These are phyloP conservation scores for Amphiprion ocellaris DNA, from an alignment of 2,113 vertebrate species.

Conservation along the genomic window DNA sequence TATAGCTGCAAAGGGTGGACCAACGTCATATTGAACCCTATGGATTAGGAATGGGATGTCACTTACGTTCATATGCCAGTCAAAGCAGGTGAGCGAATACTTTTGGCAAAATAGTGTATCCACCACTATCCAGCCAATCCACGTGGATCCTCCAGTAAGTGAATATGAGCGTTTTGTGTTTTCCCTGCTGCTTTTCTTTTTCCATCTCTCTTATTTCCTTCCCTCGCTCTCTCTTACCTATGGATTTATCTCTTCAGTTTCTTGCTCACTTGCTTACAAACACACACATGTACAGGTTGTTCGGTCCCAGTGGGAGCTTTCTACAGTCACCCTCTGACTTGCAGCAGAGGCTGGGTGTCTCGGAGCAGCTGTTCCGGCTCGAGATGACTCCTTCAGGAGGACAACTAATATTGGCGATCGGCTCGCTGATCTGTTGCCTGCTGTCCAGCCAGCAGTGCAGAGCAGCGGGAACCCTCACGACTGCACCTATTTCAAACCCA, in stretches of 20 bases:
- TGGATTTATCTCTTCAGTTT: conserved; percentile 10
- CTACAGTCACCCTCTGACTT: conserved; percentile 57
- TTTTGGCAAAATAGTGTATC: neutral
- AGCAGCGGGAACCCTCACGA: conserved; percentile 13
- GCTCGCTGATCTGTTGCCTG: conserved; percentile 37
- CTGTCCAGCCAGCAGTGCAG: conserved; percentile 24
- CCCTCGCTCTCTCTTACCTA: neutral
- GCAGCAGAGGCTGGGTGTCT: conserved; percentile 48
- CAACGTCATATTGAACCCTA: too few species aligned
- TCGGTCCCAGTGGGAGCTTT: conserved; percentile 43
- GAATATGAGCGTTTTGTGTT: conserved; percentile 36
- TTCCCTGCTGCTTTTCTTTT: conserved; percentile 38
- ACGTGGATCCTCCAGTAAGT: conserved; percentile 45
- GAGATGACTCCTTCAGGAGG: conserved; percentile 49
- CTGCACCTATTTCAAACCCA: neutral
- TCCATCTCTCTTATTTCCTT: neutral
- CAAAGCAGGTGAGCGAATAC: too few species aligned
- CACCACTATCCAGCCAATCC: conserved; percentile 35
- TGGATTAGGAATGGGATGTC: too few species aligned
- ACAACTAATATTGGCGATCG: conserved; percentile 51
- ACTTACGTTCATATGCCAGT: too few species aligned
- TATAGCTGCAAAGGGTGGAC: too few species aligned
- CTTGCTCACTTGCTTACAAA: neutral
- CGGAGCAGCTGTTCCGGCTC: conserved; percentile 66
- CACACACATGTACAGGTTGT: conserved; percentile 25